Percentiles rank a stretch among this genome's conserved stretches.
Conservation (phyloP, 2,113 vertebrate genomes). For the Marcusenius ussheri region DNA sequence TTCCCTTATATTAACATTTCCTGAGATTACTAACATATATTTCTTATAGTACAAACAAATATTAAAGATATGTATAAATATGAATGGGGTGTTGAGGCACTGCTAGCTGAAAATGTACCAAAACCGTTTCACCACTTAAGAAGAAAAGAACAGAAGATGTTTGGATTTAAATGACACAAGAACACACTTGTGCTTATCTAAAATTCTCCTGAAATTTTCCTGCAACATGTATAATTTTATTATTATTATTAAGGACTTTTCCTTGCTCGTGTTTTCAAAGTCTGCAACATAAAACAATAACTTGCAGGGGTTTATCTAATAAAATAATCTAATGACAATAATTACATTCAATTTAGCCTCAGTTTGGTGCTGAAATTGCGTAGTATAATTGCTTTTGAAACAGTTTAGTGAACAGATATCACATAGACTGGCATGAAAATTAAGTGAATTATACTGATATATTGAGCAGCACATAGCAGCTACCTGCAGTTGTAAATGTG, state of each 20-base stretch:
- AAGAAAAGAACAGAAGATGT: conserved; percentile 2
- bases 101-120: neutral
- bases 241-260: neutral
- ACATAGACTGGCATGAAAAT: neutral
- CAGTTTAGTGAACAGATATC: neutral
- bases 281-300: neutral
- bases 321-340: neutral
- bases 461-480: neutral
- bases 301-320: neutral
- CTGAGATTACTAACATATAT: conserved; percentile 50
- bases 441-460: neutral
- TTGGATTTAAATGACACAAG: neutral
- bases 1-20: conserved; percentile 54
- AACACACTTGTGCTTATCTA: neutral
- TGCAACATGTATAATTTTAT: neutral
- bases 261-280: neutral
- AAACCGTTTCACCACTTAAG: conserved; percentile 22
- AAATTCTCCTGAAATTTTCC: neutral
- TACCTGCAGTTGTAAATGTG: neutral
- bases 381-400: neutral
- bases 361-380: neutral
- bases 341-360: neutral
- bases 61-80: neutral
- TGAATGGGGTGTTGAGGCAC: neutral
- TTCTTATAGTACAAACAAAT: conserved; percentile 8